Evolutionary conservation across 2,797 vertebrate genomes (phyloP).

Genomic region (Gymnothorax reevesii): DNA sequence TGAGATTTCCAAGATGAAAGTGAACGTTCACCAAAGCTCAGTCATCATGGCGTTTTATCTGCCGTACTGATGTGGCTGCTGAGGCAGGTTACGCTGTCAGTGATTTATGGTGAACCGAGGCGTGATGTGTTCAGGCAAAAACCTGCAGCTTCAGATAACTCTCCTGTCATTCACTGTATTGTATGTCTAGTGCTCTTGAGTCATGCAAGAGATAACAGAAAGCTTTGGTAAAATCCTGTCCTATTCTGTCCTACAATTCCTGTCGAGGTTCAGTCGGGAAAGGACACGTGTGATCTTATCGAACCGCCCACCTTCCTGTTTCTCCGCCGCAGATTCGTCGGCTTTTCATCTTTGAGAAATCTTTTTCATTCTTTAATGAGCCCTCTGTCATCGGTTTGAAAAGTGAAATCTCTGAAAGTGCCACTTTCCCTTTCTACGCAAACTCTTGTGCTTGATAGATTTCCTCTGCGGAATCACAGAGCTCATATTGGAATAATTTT

Average conservation of each 20-base stretch:
- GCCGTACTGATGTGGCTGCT: too few relatives aligned
- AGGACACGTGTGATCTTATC: background rate
- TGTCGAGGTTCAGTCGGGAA: background rate
- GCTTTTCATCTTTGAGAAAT: background rate
- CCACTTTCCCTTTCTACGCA: too few relatives aligned
- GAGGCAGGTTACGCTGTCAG: background rate
- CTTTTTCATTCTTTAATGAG: background rate
- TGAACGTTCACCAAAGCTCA: too few relatives aligned
- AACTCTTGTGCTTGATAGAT: too few relatives aligned
- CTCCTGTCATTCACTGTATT: slow-evolving; percentile 8
- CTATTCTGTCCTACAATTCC: background rate
- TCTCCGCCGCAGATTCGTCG: background rate
- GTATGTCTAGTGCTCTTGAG: background rate
- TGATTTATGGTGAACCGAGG: slow-evolving; percentile 11
- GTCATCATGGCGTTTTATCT: too few relatives aligned
- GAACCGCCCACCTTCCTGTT: background rate
- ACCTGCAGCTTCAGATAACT: slow-evolving; percentile 27
- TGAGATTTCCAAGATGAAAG: too few relatives aligned
- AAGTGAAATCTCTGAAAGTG: too few relatives aligned
- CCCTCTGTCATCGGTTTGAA: background rate
- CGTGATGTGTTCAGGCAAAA: slow-evolving; percentile 32
- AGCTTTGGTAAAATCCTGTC: background rate
- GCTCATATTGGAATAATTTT: too few relatives aligned
- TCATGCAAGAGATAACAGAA: background rate
- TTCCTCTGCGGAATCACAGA: too few relatives aligned